These are phyloP conservation scores for Cancer borealis DNA, from an alignment of 2,888 invertebrate species.

Conservation along the genomic window DNA sequence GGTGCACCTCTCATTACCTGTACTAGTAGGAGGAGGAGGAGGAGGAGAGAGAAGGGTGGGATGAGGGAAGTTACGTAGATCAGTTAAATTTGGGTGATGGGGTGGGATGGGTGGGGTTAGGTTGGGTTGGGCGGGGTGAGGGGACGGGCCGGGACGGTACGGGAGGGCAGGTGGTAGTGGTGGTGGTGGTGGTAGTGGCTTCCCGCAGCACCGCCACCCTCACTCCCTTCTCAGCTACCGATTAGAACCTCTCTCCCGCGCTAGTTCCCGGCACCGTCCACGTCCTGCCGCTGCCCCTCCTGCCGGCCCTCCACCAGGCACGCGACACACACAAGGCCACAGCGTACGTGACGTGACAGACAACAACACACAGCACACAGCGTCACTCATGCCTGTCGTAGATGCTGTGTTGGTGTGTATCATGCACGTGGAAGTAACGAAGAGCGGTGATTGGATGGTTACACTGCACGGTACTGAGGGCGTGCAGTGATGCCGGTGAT, in stretches of 20 bases:
- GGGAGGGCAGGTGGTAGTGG: not conserved
- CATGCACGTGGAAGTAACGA: not conserved
- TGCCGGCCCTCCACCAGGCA: not conserved
- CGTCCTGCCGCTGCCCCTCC: not conserved
- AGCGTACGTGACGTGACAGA: not conserved
- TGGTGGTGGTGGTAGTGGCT: not conserved
- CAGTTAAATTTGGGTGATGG: conserved; percentile 13
- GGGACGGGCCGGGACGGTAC: not conserved
- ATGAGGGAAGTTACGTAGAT: conserved; percentile 12
- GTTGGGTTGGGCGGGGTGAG: not conserved
- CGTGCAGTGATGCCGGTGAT: not conserved
- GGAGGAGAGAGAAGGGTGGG: not conserved
- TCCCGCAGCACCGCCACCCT: not conserved
- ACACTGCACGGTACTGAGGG: not conserved
- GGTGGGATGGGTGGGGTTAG: not conserved
- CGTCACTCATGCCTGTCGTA: not conserved
- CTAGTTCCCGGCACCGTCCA: not conserved
- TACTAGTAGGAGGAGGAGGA: not conserved
- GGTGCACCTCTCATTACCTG: conserved; percentile 5
- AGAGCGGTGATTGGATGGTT: not conserved
- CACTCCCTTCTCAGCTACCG: not conserved
- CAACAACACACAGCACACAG: not conserved
- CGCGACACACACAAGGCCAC: not conserved
- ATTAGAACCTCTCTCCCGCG: not conserved
- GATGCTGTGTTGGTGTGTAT: not conserved